These are phyloP conservation scores for Osmerus eperlanus DNA, from an alignment of 2,113 vertebrate species.

Conservation along the genomic window DNA sequence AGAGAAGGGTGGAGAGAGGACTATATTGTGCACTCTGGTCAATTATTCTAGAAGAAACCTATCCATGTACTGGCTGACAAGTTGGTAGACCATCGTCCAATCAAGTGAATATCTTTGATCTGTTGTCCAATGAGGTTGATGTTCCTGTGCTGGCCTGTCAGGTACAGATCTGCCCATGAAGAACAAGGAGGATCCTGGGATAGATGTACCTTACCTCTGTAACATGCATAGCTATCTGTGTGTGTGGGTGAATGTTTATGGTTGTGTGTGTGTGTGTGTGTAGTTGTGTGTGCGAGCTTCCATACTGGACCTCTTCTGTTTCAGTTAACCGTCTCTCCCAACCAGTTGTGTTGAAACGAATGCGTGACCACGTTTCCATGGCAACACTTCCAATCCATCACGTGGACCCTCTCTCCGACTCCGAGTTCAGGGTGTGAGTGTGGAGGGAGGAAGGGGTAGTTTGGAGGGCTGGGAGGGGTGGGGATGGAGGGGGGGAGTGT, in stretches of 20 bases:
- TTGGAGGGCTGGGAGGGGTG: background rate
- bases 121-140: no score
- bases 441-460: background rate
- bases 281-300: background rate
- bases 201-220: no score
- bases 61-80: no score
- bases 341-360: slow-evolving; percentile 1
- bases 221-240: background rate
- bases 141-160: no score
- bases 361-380: slow-evolving; percentile 43
- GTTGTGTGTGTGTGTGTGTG: background rate
- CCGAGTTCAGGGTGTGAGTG: background rate
- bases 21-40: no score
- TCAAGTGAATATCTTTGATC: no score
- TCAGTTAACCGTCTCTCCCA: slow-evolving; percentile 29
- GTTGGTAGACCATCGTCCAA: no score
- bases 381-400: slow-evolving; percentile 47
- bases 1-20: slow-evolving; percentile 9
- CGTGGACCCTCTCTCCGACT: background rate
- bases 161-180: no score
- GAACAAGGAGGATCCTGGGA: no score
- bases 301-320: slow-evolving; percentile 16
- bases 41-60: no score
- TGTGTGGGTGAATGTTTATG: background rate
- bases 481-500: background rate